Percentiles rank a stretch among this genome's conserved stretches.
phyloP scores from a whole-genome alignment of 2,797 vertebrate genomes.

The Hydrocynus forskahlii region DNA sequence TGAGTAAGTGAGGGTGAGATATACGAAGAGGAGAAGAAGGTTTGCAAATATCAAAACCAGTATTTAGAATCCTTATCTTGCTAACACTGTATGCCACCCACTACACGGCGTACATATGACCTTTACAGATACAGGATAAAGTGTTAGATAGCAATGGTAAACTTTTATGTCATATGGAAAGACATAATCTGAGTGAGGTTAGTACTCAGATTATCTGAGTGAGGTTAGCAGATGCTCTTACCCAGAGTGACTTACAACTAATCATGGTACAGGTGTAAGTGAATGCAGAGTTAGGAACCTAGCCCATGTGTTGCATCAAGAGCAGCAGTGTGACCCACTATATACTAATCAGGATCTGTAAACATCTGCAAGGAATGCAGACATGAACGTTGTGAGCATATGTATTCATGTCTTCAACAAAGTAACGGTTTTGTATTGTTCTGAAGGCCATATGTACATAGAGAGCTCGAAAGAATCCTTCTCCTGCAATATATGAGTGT shows the following conservation, averaged over 20 bases:
- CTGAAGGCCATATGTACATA: slow-evolving; percentile 33
- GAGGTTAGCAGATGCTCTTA: too few species aligned
- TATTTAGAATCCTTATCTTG: background rate
- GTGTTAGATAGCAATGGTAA: background rate
- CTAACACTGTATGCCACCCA: background rate
- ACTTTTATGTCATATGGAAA: background rate
- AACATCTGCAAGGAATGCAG: background rate
- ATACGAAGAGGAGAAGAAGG: slow-evolving; percentile 51
- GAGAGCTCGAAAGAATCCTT: slow-evolving; percentile 10
- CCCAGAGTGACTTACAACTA: too few species aligned
- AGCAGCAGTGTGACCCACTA: background rate
- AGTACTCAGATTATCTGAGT: background rate
- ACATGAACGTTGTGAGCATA: background rate
- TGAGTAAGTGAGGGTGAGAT: slow-evolving; percentile 52
- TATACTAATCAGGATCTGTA: background rate
- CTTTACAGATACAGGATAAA: background rate
- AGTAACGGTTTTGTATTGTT: background rate
- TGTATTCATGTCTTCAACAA: slow-evolving; percentile 2
- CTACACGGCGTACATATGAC: background rate
- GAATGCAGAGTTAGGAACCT: too few species aligned
- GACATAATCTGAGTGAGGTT: background rate
- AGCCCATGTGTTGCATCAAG: too few species aligned
- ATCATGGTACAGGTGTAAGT: too few species aligned
- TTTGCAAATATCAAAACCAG: slow-evolving; percentile 66
- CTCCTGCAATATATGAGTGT: slow-evolving; percentile 60